Evolutionary conservation across 1,140 invertebrate species (phyloP).

Genomic region (Hirudo medicinalis): DNA sequence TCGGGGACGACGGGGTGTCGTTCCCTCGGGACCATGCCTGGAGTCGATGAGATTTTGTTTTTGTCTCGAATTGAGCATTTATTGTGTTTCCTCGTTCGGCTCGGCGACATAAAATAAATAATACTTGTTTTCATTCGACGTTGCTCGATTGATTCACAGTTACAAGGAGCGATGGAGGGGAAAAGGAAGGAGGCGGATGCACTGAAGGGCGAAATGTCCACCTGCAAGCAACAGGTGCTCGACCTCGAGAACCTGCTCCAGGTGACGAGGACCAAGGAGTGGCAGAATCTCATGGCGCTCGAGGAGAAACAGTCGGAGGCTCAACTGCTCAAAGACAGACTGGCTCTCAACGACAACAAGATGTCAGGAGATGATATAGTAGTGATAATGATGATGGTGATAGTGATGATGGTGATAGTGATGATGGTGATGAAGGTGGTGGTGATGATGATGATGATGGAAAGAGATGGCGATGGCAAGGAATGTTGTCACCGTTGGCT

Average conservation of each 20-base stretch:
- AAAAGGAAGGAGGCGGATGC: conserved; percentile 34
- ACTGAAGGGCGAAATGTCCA: conserved; percentile 32
- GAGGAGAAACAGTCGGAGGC: conserved; percentile 40
- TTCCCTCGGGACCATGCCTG: too few species aligned
- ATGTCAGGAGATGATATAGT: conserved; percentile 31
- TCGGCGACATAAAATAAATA: too few species aligned
- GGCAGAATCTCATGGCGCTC: conserved; percentile 33
- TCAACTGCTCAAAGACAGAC: conserved; percentile 38
- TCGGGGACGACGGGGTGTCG: too few species aligned
- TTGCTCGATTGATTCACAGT: conserved; percentile 22
- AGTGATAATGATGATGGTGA: background rate
- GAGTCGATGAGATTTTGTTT: too few species aligned
- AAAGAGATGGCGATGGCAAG: background rate
- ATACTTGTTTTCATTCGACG: too few species aligned
- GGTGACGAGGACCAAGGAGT: conserved; percentile 39
- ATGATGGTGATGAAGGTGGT: background rate
- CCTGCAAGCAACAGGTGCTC: conserved; percentile 32
- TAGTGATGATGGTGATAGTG: background rate
- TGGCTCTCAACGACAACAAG: conserved; percentile 39
- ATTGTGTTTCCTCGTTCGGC: too few species aligned
- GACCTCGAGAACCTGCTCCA: conserved; percentile 38
- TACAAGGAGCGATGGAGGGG: conserved; percentile 33
- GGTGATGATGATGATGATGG: background rate
- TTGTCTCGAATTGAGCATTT: too few species aligned
- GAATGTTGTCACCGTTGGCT: background rate